Base-by-base conservation (phyloP, 2,888 invertebrate genomes). In the Drosophila planitibia region DNA sequence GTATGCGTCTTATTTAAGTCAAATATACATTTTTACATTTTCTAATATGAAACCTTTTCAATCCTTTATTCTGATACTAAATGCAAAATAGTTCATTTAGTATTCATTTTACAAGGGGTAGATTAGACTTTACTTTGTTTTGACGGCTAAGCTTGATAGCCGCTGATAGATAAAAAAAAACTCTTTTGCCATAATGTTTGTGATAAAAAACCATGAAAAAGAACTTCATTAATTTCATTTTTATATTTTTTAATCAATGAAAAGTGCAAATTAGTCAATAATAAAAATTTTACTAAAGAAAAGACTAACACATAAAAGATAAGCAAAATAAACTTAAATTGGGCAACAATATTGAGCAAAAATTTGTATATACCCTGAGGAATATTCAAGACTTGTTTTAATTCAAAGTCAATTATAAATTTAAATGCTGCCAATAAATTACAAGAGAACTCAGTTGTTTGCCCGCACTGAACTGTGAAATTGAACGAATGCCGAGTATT, bases 381-480 rank as follows among this genome's bases (percentile, higher is more conserved):
- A 10, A 66, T 61, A 44, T 61, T 52, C n/a, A 47, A 59, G 49
- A 30, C 12, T n/a, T 53, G 60, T 37, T 55, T 59, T 59, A 54
- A 49, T 39, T 59, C 12, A 49, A 54, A 63, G 47, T 41, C 41
- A 64, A 68, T 70, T 51, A 37, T 61, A 62, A 53, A 60, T 47
- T 55, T 30, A 63, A 70, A 65, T 57, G 33, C 49, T 49, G 53
- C 10, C 41, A 70, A 52, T 79, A 67, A 74, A 66, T 79, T 47
- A 51, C 32, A 14, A 60, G 33, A 3, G 41, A 60, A 49, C 62
- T 62, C 65, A 32, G 59, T 62, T 64, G 51, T 58, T 51, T 58
- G 49, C 35, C 44, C 12, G 41, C 58, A 44, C 30, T 68, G 58
- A 55, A 53, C 76, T 78, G 79, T 68, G 52, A 75, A 79, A 67